Evolutionary conservation across 2,797 vertebrate genomes (phyloP), one percentile per base, ranked within the genome.

Genomic region (Chrosomus eos): DNA sequence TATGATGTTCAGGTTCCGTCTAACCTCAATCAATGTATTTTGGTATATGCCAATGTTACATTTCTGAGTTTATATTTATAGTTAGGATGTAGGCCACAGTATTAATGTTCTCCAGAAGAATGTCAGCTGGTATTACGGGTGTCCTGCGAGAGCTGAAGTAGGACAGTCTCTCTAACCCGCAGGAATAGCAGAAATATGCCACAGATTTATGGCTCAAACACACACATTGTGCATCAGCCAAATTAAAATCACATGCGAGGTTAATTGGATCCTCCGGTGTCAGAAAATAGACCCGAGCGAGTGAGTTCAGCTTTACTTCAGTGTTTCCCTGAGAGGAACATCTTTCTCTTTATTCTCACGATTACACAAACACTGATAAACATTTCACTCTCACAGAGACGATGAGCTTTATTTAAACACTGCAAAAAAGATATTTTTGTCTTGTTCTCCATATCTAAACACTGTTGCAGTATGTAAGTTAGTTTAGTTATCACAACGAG

Each of bases 81-180:
- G n/a, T 14, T 16, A 88, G 89, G 93, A 94, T 93, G 92, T 93
- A 93, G 91, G 89, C 88, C 92, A 94, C 91, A 91, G 89, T 86
- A 90, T 85, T 93, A 60, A 81, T 60, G 45, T 70, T 19, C 87
- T 93, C 93, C 90, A 93, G 93, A 93, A 95, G 93, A 94, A 94
- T 90, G 89, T 91, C 60, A 86, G 86, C 91, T 91, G 91, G 92
- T 94, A 93, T 89, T 90, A 88, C 85, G 84, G 74, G 80, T 33
- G 88, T 87, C 92, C 93, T 77, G 83, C 83, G 94, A 94, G 94
- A 93, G 88, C 84, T 84, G 85, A 94, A 95, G 92, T 93, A 92
- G 92, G 90, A 85, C 87, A 88, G 89, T 89, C 77, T 89, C 93
- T 48, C 78, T 70, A 85, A 84, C 88, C 85, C 87, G 58, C 88